These are phyloP conservation scores for Pardosa pseudoannulata DNA, from an alignment of 2,888 invertebrate species.

Conservation along the genomic window DNA sequence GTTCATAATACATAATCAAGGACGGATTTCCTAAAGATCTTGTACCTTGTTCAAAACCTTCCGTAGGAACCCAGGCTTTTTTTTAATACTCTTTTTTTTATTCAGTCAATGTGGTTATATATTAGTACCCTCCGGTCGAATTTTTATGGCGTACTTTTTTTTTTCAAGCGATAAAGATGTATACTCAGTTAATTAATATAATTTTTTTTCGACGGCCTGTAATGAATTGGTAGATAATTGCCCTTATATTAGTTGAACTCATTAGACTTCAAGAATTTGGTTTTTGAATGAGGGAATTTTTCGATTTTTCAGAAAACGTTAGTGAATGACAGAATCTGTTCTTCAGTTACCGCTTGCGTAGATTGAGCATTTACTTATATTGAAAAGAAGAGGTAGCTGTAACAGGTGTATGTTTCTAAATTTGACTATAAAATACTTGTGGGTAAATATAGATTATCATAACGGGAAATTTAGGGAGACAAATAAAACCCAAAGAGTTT, in stretches of 20 bases:
- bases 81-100: constrained; percentile 4
- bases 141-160: constrained; percentile 13
- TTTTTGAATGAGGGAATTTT: neutral
- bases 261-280: neutral
- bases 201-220: neutral
- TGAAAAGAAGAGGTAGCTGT: too few relatives aligned
- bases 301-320: neutral
- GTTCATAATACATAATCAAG: constrained; percentile 50
- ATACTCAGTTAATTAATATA: constrained; percentile 3
- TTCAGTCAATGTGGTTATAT: constrained; percentile 5
- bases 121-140: constrained; percentile 12
- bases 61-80: constrained; percentile 2
- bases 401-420: too few relatives aligned
- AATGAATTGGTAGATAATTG: constrained; percentile 19
- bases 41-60: constrained; percentile 25
- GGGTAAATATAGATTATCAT: too few relatives aligned
- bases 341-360: too few relatives aligned
- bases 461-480: too few relatives aligned
- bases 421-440: too few relatives aligned
- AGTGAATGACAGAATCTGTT: too few relatives aligned
- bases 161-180: neutral
- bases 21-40: constrained; percentile 26
- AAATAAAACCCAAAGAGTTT: too few relatives aligned
- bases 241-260: neutral
- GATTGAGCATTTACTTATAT: too few relatives aligned